Evolutionary conservation across 2,888 invertebrate species (phyloP).

Genomic region (Aphidius colemani): DNA sequence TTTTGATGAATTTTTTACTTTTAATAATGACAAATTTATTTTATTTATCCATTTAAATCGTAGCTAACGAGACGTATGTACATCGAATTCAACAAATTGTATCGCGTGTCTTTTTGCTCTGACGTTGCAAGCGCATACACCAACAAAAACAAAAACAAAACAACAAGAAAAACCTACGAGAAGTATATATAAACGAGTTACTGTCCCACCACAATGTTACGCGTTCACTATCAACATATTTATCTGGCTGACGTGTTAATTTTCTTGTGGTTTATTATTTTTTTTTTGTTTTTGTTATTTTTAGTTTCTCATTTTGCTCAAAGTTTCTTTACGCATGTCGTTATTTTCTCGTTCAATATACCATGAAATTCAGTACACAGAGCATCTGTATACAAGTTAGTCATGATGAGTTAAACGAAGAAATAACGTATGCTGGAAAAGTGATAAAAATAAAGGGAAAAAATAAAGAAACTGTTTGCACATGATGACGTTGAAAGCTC

Average conservation of each 20-base stretch:
- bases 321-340: too few species aligned
- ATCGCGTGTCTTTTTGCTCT: constrained; percentile 22
- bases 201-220: constrained; percentile 4
- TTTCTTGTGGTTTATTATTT: too few species aligned
- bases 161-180: background rate
- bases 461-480: constrained; percentile 13
- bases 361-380: too few species aligned
- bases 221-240: too few species aligned
- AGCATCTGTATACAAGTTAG: too few species aligned
- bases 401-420: too few species aligned
- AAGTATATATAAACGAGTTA: constrained; percentile 10
- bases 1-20: too few species aligned
- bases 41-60: constrained; percentile 13
- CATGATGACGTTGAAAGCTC: constrained; percentile 20
- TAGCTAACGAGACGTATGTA: constrained; percentile 34
- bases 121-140: background rate
- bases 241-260: too few species aligned
- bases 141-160: too few species aligned
- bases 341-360: too few species aligned
- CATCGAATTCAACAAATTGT: constrained; percentile 25
- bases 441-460: constrained; percentile 10
- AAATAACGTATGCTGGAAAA: background rate
- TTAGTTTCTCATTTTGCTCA: too few species aligned
- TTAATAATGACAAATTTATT: background rate
- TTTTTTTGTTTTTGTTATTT: too few species aligned